Base-by-base conservation (phyloP, 2,888 invertebrate genomes). In the Tyria jacobaeae region DNA sequence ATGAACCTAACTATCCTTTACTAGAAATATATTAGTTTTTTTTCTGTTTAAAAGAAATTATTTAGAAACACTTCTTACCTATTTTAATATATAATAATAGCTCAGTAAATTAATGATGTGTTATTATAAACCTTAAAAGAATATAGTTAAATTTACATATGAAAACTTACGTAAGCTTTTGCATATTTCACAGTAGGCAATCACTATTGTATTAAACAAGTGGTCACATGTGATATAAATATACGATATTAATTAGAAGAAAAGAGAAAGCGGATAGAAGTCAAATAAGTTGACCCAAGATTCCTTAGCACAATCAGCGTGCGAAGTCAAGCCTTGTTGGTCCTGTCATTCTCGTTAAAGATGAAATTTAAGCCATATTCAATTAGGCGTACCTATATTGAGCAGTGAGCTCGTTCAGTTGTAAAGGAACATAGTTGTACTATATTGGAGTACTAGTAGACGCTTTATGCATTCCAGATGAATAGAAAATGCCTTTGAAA, bases 251-350 rank as follows among this genome's bases (percentile, higher is more conserved):
- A 73, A 73, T 71, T 70, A 62, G 75, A 71, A 76, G 66, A 73
- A 84, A 75, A 79, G 79, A 85, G 85, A 75, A 75, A 79, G 73
- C 54, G 57, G 60, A 78, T 68, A 65, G 35, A 52, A 85, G 91
- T 93, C 89, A 91, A 85, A 86, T 90, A 78, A 88, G 82, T 91
- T 91, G 84, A 92, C 92, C 89, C 78, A 76, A 84, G 88, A 91
- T 91, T 91, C 91, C 82, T 85, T 73, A 72, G 79, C 75, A 87
- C 91, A 92, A 92, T 92, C 93, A 91, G 90, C 91, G 90, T 91
- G 92, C 92, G 89, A 92, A 92, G 91, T 82, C 74, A 84, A 79
- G 64, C 82, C 81, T 83, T 89, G 85, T 90, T 90, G 85, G 82
- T 87, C 83, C 85, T 83, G 83, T 84, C 83, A 80, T 73, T 80